Conservation (phyloP, 1,140 invertebrate species). For the Caenorhabditis remanei region DNA sequence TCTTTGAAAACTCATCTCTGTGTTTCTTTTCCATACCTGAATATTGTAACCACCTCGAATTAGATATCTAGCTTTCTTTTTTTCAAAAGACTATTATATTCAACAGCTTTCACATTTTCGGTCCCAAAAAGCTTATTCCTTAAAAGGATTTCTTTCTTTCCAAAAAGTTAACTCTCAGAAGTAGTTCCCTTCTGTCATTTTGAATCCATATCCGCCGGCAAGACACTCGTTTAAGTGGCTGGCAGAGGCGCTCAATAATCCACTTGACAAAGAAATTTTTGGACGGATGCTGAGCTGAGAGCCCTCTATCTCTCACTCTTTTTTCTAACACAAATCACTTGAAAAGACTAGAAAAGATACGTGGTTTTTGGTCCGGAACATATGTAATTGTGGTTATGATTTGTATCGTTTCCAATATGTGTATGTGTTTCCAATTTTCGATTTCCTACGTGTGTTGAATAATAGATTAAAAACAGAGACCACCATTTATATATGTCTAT, state of each 20-base stretch:
- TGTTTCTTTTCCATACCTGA: too few species aligned
- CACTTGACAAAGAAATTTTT: slow-evolving; percentile 57
- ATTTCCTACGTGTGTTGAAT: slow-evolving; percentile 15
- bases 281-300: slow-evolving; percentile 45
- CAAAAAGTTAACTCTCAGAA: not conserved
- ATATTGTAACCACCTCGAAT: too few species aligned
- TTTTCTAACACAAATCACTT: slow-evolving; percentile 47
- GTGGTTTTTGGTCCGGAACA: slow-evolving; percentile 34
- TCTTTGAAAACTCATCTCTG: too few species aligned
- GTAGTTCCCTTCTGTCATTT: not conserved
- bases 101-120: too few species aligned
- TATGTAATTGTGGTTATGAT: not conserved
- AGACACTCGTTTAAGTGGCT: slow-evolving; percentile 46
- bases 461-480: slow-evolving; percentile 25
- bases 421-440: not conserved
- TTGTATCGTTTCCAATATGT: not conserved
- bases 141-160: not conserved
- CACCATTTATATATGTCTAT: not conserved
- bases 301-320: not conserved
- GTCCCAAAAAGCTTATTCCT: too few species aligned
- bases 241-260: slow-evolving; percentile 49
- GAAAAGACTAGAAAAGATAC: slow-evolving; percentile 48
- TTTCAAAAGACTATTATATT: too few species aligned
- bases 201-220: slow-evolving; percentile 41
- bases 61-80: too few species aligned